Conservation (phyloP, 2,113 vertebrate species). For the Phainopepla nitens region DNA sequence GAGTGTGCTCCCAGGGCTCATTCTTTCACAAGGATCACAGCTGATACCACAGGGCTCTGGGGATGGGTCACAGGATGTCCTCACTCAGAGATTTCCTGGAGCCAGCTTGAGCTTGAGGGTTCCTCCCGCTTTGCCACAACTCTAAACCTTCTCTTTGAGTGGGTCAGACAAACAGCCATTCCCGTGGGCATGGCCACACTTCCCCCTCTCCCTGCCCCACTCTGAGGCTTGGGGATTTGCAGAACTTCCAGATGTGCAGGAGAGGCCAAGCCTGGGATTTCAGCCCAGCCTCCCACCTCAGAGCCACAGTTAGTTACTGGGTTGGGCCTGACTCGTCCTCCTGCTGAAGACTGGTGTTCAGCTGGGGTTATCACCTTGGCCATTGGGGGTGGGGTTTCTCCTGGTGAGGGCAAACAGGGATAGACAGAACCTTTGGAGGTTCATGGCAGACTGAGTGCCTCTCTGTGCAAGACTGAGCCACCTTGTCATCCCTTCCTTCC, state of each 20-base stretch:
- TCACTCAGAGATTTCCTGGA: not conserved
- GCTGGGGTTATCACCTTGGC: not conserved
- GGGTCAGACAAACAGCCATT: rapidly evolving
- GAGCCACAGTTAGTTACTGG: rapidly evolving
- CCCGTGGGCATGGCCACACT: not conserved
- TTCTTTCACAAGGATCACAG: not conserved
- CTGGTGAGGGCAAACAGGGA: not conserved
- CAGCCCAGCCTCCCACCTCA: not conserved
- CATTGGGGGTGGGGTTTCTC: rapidly evolving
- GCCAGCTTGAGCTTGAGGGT: not conserved
- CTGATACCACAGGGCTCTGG: rapidly evolving
- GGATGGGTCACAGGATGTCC: not conserved
- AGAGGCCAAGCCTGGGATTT: not conserved
- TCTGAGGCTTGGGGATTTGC: rapidly evolving
- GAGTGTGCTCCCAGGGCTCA: not conserved
- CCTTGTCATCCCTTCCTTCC: not conserved
- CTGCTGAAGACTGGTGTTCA: not conserved
- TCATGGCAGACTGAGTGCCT: rapidly evolving
- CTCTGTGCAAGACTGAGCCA: not conserved
- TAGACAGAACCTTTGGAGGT: not conserved
- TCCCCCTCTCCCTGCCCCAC: not conserved
- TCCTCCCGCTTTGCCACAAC: not conserved
- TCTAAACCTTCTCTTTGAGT: not conserved
- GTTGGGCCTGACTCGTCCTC: not conserved
- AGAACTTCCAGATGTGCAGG: rapidly evolving